phyloP scores from a whole-genome alignment of 2,113 vertebrate genomes.

The Takifugu flavidus region DNA sequence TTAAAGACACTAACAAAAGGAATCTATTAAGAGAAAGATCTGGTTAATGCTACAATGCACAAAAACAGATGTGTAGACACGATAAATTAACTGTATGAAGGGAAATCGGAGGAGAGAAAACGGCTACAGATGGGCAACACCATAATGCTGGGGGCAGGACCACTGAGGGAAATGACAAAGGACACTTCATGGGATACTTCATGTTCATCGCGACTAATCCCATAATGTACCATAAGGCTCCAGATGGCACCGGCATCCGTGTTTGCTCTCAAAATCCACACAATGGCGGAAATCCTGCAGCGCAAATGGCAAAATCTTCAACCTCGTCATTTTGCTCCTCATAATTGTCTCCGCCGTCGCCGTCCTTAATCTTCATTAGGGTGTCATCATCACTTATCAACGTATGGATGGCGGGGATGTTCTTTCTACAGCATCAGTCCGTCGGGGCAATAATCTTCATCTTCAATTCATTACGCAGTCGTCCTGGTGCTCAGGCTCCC shows the following conservation, averaged over 20 bases:
- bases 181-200: slow-evolving; percentile 43
- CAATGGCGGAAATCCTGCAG: slow-evolving; percentile 24
- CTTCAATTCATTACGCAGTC: background rate
- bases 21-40: slow-evolving; percentile 48
- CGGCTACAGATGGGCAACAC: slow-evolving; percentile 39
- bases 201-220: slow-evolving; percentile 46
- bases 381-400: slow-evolving; percentile 29
- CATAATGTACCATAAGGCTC: slow-evolving; percentile 33
- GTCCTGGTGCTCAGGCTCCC: background rate
- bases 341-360: slow-evolving; percentile 21
- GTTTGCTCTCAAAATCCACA: slow-evolving; percentile 36
- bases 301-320: slow-evolving; percentile 2
- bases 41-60: no score
- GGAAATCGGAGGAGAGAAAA: slow-evolving; percentile 47
- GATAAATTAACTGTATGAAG: slow-evolving; percentile 6
- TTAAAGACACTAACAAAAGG: slow-evolving; percentile 59
- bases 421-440: background rate
- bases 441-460: background rate
- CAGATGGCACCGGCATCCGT: slow-evolving; percentile 50
- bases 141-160: slow-evolving; percentile 11
- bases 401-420: background rate
- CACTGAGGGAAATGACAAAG: slow-evolving; percentile 46
- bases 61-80: no score
- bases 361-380: slow-evolving; percentile 36
- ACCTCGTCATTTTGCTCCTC: slow-evolving; percentile 11